Percentiles rank a stretch among this genome's conserved stretches.
Evolutionary conservation across 2,797 vertebrate genomes (phyloP).

Genomic region (Moxostoma hubbsi): DNA sequence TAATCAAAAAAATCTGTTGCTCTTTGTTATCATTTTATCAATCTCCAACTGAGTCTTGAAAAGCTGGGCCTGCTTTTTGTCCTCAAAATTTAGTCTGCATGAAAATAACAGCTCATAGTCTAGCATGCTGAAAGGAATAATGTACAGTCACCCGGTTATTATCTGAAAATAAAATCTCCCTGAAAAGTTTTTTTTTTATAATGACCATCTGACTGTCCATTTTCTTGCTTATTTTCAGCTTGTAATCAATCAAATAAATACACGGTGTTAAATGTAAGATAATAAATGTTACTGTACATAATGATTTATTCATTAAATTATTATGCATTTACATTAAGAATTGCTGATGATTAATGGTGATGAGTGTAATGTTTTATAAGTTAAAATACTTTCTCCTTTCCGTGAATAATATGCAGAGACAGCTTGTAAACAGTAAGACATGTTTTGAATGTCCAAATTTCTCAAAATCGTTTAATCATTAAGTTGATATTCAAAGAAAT

Average conservation of each 20-base stretch:
- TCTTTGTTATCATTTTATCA: constrained; percentile 21
- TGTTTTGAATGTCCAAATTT: background rate
- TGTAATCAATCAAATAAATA: too few relatives aligned
- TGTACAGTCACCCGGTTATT: background rate
- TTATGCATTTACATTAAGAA: background rate
- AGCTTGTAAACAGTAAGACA: background rate
- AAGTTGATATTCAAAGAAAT: too few relatives aligned
- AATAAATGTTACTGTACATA: constrained; percentile 9
- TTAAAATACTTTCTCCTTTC: background rate
- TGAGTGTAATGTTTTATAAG: too few relatives aligned
- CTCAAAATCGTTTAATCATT: too few relatives aligned
- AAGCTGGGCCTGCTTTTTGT: constrained; percentile 3
- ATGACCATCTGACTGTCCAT: background rate
- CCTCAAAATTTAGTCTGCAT: constrained; percentile 7
- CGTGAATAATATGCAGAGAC: background rate
- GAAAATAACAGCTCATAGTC: constrained; percentile 16
- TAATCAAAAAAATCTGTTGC: background rate
- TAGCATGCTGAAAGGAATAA: background rate
- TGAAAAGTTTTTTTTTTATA: background rate
- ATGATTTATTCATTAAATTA: background rate
- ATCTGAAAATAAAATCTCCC: background rate
- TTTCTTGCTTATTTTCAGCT: background rate
- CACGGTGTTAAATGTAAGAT: constrained; percentile 11
- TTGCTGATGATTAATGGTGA: too few relatives aligned
- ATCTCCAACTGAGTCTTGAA: background rate